Conservation (phyloP, 1,140 invertebrate genomes). For the Magallana gigas region DNA sequence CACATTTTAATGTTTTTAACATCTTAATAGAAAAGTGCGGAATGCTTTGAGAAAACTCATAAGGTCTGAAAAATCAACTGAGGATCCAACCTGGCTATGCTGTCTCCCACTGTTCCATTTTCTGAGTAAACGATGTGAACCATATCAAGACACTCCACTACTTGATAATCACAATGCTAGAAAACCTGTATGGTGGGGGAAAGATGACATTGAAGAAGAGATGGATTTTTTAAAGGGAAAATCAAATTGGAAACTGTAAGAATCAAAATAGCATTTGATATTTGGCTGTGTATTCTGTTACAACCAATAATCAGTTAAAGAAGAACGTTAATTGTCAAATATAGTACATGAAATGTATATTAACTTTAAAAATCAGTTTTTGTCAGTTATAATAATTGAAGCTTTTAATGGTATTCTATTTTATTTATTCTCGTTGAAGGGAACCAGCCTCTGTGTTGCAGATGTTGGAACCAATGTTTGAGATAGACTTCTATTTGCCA, state of each 20-base stretch:
- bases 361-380: too few species aligned
- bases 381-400: background rate
- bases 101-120: conserved; percentile 5
- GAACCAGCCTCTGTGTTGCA: background rate
- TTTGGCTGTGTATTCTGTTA: background rate
- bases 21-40: background rate
- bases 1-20: too few species aligned
- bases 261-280: background rate
- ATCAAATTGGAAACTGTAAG: conserved; percentile 4
- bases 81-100: background rate
- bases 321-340: too few species aligned
- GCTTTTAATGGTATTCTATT: background rate
- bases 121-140: background rate
- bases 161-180: background rate
- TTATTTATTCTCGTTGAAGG: background rate
- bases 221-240: conserved; percentile 25
- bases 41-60: background rate
- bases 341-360: too few species aligned
- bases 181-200: conserved; percentile 18
- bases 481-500: conserved; percentile 24
- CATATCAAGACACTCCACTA: background rate
- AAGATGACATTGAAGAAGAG: conserved; percentile 12
- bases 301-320: too few species aligned
- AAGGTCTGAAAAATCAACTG: background rate
- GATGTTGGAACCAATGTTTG: conserved; percentile 23